Evolutionary conservation across 2,113 vertebrate genomes (phyloP).

Genomic region (Monarcha castaneiventris): DNA sequence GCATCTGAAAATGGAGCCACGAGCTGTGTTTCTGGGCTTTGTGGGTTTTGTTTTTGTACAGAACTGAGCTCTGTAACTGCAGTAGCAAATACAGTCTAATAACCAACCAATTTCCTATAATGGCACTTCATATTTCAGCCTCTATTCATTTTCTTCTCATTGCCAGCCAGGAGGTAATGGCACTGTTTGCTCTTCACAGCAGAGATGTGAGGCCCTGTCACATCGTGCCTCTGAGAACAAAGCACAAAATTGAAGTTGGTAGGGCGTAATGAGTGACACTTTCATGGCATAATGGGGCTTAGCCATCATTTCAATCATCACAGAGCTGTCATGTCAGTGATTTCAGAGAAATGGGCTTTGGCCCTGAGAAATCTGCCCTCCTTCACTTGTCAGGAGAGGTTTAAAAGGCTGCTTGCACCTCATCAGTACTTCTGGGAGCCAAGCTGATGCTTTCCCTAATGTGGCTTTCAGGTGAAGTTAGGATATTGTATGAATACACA

Average conservation of each 20-base stretch:
- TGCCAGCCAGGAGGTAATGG: not conserved
- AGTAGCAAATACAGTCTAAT: not conserved
- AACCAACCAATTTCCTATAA: slow-evolving; percentile 26
- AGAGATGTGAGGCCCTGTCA: not conserved
- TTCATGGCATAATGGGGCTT: not conserved
- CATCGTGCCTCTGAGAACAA: not conserved
- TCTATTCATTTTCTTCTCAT: slow-evolving; percentile 12
- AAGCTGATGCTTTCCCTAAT: not conserved
- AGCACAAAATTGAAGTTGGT: not conserved
- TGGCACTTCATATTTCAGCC: slow-evolving; percentile 5
- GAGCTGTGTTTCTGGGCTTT: not conserved
- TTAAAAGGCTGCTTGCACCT: not conserved
- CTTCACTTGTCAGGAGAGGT: not conserved
- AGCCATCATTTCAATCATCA: not conserved
- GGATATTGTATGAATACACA: not conserved
- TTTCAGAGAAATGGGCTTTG: not conserved
- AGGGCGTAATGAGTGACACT: not conserved
- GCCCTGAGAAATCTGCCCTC: not conserved
- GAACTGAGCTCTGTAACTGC: not conserved
- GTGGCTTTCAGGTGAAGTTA: not conserved
- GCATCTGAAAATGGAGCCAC: not conserved
- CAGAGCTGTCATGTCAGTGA: not conserved
- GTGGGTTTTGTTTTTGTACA: not conserved
- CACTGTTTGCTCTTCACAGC: not conserved
- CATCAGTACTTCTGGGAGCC: not conserved